phyloP scores from a whole-genome alignment of 2,888 invertebrate genomes.

The Hirtodrosophila cameraria region DNA sequence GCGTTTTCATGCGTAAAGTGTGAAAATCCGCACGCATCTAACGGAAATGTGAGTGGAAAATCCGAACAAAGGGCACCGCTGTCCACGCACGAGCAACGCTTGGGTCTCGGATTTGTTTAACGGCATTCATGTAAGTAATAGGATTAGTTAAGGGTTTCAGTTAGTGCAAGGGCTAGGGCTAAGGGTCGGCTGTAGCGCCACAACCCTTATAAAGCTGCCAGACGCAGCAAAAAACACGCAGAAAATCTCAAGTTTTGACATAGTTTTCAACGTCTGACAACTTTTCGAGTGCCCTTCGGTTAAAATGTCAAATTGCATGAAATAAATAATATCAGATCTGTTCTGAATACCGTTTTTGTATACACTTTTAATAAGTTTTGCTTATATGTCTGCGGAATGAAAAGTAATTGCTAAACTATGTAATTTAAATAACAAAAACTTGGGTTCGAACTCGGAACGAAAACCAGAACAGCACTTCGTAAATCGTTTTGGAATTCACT shows the following conservation, averaged over 20 bases:
- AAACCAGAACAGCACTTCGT: no score
- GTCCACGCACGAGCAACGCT: constrained; percentile 22
- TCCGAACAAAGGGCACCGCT: constrained; percentile 46
- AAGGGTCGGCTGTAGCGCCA: not conserved
- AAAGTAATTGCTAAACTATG: no score
- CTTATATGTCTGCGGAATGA: no score
- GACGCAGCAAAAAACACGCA: not conserved
- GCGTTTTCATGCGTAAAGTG: constrained; percentile 66
- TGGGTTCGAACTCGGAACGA: no score
- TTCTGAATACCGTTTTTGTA: no score
- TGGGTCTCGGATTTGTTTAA: constrained; percentile 46
- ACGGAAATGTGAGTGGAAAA: constrained; percentile 41
- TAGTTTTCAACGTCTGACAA: constrained; percentile 35
- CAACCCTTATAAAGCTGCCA: constrained; percentile 7
- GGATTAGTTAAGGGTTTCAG: constrained; percentile 54
- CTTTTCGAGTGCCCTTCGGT: constrained; percentile 25
- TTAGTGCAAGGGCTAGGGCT: not conserved
- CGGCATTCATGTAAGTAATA: constrained; percentile 68
- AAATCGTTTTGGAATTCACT: no score
- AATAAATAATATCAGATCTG: not conserved
- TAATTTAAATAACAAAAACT: no score
- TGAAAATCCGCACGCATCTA: constrained; percentile 70
- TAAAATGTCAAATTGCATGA: constrained; percentile 8
- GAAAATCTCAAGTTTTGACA: constrained; percentile 18
- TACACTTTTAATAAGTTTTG: no score